A percentile compares a stretch with the other conserved stretches of the same genome.
Evolutionary conservation across 37 sponge, comb jelly and placozoan species (phyloP).

Genomic region (Lycopodina hypogea): DNA sequence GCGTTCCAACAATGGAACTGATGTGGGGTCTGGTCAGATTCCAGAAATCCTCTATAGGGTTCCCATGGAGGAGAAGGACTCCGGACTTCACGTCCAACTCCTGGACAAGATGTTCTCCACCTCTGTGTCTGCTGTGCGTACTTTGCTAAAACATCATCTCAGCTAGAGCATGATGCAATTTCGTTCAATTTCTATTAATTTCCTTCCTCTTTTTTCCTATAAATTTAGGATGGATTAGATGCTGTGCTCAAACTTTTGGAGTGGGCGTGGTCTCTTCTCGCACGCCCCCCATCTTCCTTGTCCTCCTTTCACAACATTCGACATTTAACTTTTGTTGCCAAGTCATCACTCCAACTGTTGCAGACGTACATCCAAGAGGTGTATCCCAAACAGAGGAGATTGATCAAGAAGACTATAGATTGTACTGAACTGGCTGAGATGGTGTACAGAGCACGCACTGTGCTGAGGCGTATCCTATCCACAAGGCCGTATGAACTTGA

Average conservation of each 20-base stretch:
- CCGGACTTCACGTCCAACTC: constrained; percentile 47
- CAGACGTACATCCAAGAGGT: constrained; percentile 64
- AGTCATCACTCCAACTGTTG: constrained; percentile 54
- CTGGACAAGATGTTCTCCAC: constrained; percentile 61
- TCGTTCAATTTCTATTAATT: too few relatives aligned
- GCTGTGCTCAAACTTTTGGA: constrained; percentile 69
- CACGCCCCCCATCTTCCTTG: neutral
- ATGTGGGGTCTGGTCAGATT: constrained; percentile 87
- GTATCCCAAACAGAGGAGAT: constrained; percentile 54
- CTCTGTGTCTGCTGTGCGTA: constrained; percentile 67
- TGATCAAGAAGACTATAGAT: constrained; percentile 26
- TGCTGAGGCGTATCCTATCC: constrained; percentile 66
- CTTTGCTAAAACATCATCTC: neutral
- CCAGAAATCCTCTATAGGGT: constrained; percentile 76
- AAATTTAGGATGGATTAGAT: constrained; percentile 52
- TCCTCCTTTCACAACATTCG: constrained; percentile 11
- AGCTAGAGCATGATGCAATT: neutral
- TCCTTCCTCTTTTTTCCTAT: too few relatives aligned
- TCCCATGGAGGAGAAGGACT: constrained; percentile 47
- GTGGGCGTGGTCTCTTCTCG: constrained; percentile 68
- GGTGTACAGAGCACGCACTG: constrained; percentile 35
- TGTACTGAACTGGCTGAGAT: constrained; percentile 61
- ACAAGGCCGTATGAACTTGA: constrained; percentile 9
- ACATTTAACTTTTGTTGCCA: constrained; percentile 48
- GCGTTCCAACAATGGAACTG: constrained; percentile 91